phyloP scores from a whole-genome alignment of 2,113 vertebrate species.

The Lycaon pictus region DNA sequence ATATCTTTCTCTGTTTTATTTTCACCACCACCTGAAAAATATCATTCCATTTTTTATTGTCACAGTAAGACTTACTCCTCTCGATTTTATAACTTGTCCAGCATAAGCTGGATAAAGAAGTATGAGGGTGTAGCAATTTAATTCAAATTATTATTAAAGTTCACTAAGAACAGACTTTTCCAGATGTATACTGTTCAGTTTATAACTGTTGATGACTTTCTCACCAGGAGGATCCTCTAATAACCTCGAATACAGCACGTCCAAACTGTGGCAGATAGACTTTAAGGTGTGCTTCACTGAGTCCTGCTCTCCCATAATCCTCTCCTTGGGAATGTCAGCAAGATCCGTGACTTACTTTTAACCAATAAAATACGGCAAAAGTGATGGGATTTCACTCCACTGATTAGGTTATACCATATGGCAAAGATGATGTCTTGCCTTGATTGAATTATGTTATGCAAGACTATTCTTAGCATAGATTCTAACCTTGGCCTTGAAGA shows the following conservation, averaged over 20 bases:
- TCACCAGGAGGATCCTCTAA: background rate
- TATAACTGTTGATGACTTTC: background rate
- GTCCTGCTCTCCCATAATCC: background rate
- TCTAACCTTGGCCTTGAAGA: background rate
- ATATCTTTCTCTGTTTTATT: conserved; percentile 41
- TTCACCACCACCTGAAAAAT: background rate
- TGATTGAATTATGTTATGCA: background rate
- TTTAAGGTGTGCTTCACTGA: background rate
- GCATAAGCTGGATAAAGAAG: background rate
- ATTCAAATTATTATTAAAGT: conserved; percentile 27
- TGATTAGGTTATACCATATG: background rate
- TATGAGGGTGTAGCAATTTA: background rate
- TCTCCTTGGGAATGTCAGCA: background rate
- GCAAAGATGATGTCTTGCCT: background rate
- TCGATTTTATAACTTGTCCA: background rate
- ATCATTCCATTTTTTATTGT: background rate
- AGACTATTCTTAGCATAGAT: background rate
- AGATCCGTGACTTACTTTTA: background rate
- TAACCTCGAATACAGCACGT: background rate
- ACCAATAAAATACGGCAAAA: background rate
- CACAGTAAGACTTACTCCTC: background rate
- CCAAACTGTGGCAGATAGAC: background rate
- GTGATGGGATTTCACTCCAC: background rate
- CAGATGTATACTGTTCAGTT: background rate
- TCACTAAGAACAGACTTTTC: background rate